Evolutionary conservation across 1,140 invertebrate genomes (phyloP).

Genomic region (Anthonomus grandis): DNA sequence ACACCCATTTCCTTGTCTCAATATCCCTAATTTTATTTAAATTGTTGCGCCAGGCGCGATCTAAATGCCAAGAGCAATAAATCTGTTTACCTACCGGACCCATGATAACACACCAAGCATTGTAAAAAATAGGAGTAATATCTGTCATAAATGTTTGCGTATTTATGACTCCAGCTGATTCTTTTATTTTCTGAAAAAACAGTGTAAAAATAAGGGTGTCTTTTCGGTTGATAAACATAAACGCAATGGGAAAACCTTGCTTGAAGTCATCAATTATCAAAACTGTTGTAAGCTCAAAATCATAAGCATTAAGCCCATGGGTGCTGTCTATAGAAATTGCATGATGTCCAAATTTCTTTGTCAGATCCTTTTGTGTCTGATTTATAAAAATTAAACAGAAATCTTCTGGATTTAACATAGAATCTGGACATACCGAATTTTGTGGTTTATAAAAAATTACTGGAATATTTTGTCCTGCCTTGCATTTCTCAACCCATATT

Average conservation of each 20-base stretch:
- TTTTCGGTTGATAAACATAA: slow-evolving; percentile 31
- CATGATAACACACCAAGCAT: slow-evolving; percentile 28
- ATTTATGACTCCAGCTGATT: slow-evolving; percentile 10
- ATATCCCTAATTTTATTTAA: slow-evolving; percentile 25
- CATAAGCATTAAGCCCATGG: slow-evolving; percentile 32
- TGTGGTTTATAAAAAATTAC: too few species aligned
- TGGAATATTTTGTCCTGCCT: too few species aligned
- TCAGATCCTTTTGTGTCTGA: slow-evolving; percentile 21
- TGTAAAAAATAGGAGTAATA: slow-evolving; percentile 17
- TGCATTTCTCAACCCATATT: too few species aligned
- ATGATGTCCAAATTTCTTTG: slow-evolving; percentile 28
- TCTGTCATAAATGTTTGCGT: slow-evolving; percentile 27
- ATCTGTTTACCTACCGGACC: slow-evolving; percentile 6
- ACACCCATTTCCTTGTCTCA: slow-evolving; percentile 17
- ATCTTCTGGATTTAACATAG: too few species aligned
- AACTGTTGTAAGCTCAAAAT: slow-evolving; percentile 33
- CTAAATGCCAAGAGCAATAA: slow-evolving; percentile 27
- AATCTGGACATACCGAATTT: too few species aligned
- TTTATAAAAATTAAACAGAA: slow-evolving; percentile 31
- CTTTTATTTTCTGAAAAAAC: slow-evolving; percentile 26
- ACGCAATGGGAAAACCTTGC: slow-evolving; percentile 29
- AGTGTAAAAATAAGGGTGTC: slow-evolving; percentile 20
- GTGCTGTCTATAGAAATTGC: slow-evolving; percentile 29
- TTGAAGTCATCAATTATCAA: slow-evolving; percentile 30
- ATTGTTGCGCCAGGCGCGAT: slow-evolving; percentile 27